Percentiles rank a stretch among this genome's conserved stretches.
Conservation (phyloP, 2,797 vertebrate species). For the Gymnothorax reevesii region DNA sequence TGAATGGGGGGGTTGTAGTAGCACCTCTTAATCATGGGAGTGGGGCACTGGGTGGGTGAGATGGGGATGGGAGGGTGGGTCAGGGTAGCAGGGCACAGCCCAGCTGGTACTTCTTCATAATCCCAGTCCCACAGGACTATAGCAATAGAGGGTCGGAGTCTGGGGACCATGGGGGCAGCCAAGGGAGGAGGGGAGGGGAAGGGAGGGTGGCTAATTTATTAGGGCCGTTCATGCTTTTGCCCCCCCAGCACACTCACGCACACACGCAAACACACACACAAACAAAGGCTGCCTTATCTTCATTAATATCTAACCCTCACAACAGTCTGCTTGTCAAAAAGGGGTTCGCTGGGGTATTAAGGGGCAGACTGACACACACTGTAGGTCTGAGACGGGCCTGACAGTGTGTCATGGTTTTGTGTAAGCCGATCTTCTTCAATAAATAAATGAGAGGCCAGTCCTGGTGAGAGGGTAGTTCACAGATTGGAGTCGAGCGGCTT, state of each 20-base stretch:
- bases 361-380: not conserved
- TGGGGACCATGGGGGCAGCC: not conserved
- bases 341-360: constrained; percentile 28
- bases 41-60: constrained; percentile 82
- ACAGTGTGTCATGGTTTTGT: constrained; percentile 4
- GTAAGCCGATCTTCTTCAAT: constrained; percentile 33
- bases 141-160: constrained; percentile 61
- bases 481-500: constrained; percentile 41
- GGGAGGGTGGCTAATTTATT: constrained; percentile 35
- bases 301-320: constrained; percentile 44
- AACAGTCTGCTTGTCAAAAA: constrained; percentile 39
- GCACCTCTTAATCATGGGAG: constrained; percentile 96
- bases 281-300: not conserved
- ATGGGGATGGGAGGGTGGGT: constrained; percentile 77
- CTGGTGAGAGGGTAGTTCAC: constrained; percentile 45
- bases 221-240: not conserved
- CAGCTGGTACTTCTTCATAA: constrained; percentile 79
- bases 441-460: constrained; percentile 60
- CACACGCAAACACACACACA: not conserved
- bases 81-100: constrained; percentile 48
- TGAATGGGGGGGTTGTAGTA: constrained; percentile 93
- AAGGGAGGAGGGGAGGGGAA: constrained; percentile 17
- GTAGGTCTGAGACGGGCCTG: not conserved
- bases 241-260: not conserved
- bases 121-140: constrained; percentile 84